Percentiles rank a stretch among this genome's conserved stretches.
phyloP scores from a whole-genome alignment of 2,888 invertebrate species.

The Athalia rosae region DNA sequence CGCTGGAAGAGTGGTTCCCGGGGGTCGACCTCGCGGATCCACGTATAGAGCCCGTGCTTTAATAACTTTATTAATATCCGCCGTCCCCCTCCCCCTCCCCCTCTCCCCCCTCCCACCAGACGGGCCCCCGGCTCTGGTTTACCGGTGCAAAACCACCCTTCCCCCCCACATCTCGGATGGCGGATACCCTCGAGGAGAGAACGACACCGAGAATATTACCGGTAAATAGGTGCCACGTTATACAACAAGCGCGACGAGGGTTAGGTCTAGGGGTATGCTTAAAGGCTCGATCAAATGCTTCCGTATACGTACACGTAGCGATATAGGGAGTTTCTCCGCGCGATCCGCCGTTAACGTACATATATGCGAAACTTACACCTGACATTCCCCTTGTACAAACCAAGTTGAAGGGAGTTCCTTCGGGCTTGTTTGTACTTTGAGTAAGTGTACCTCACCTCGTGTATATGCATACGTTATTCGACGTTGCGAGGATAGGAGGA shows the following conservation, averaged over 20 bases:
- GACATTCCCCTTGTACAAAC: no score
- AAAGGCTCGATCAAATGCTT: constrained; percentile 13
- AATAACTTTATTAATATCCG: constrained; percentile 44
- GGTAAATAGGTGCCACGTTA: constrained; percentile 20
- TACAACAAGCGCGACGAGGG: neutral
- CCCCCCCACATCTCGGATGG: no score
- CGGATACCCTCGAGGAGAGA: no score
- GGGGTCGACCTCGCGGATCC: neutral
- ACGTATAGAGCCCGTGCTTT: constrained; percentile 22
- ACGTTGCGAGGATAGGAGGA: neutral
- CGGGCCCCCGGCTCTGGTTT: no score
- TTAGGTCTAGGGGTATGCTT: neutral
- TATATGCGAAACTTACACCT: neutral
- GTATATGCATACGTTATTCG: neutral
- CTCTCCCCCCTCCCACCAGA: no score
- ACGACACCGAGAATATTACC: constrained; percentile 28
- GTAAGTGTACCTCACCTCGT: constrained; percentile 2
- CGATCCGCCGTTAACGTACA: neutral
- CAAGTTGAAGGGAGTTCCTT: no score
- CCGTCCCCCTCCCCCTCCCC: no score
- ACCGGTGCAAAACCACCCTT: no score
- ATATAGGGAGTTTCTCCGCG: neutral
- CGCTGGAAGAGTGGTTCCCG: constrained; percentile 15
- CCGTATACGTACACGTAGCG: no score
- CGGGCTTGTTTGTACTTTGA: constrained; percentile 31